Evolutionary conservation across 2,888 invertebrate genomes (phyloP), one percentile per base, ranked within the genome.

Genomic region (Caenorhabditis macrosperma): DNA sequence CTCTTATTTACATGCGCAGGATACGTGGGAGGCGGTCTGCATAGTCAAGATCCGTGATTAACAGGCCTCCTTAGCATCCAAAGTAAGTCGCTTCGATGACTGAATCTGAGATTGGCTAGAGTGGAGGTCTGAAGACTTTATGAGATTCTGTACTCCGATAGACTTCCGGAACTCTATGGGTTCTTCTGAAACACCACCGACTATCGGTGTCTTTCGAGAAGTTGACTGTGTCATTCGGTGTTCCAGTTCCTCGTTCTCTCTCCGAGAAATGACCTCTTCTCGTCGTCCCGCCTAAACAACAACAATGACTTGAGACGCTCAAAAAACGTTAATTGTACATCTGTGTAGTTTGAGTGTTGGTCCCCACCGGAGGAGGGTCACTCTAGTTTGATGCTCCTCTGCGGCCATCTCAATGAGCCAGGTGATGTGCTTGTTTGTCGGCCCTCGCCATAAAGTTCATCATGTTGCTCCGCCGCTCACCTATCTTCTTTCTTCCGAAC

Each of bases 301-400:
- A 38, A 38, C 38, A 38, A 12, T 38, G 38, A 33, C 46, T 46
- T 20, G 7, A n/a, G 9, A 9, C 20, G 1, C 46, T 17, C 48
- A 5, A 22, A 5, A 24, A 24, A 22, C 48, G 52, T 52, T 33
- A 5, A 33, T 33, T 33, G n/a, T 33, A 7, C 33, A 33, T 33
- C 33, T 33, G 33, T 33, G 52, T 52, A 52, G 52, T 52, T 52
- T 52, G 52, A 52, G 52, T 52, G 9, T 24, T 48, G 48, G 10
- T 24, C 52, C 28, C 24, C 12, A 5, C 33, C 33, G 15, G n/a
- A n/a, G n/a, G n/a, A n/a, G n/a, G n/a, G n/a, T 59, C 17, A 28
- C 6, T 46, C 60, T 60, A 41, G 41, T 28, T 60, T 60, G 41
- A 28, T 28, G 9, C 38, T 38, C 26, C 59, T 38, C 15, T 22